A percentile compares a stretch with the other conserved stretches of the same genome.
phyloP scores from a whole-genome alignment of 92 coral and sea anemone genomes.

The Actinernus sp. region DNA sequence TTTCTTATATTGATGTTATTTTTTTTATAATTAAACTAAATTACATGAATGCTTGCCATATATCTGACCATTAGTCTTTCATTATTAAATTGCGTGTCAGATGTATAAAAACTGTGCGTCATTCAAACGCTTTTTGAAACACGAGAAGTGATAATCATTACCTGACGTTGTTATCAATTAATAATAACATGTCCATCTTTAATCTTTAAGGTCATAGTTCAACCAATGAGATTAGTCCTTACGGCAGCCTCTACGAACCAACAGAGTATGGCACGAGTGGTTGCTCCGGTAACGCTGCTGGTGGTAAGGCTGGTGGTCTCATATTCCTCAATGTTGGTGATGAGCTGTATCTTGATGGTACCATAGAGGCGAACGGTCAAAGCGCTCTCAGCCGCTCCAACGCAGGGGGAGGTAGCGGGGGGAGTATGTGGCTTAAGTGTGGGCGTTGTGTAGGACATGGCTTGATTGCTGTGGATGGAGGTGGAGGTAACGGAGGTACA shows the following conservation, averaged over 20 bases:
- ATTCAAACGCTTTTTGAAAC: too few relatives aligned
- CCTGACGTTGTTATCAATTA: too few relatives aligned
- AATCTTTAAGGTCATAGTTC: constrained; percentile 55
- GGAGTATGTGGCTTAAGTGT: constrained; percentile 72
- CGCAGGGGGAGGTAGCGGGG: constrained; percentile 98
- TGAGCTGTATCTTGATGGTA: constrained; percentile 85
- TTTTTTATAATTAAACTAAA: too few relatives aligned
- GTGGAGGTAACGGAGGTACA: constrained; percentile 72
- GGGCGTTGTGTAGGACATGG: constrained; percentile 95
- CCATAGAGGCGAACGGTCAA: constrained; percentile 72
- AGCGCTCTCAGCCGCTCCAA: constrained; percentile 54
- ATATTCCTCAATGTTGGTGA: constrained; percentile 80
- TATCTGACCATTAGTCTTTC: too few relatives aligned
- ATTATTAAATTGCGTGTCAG: too few relatives aligned
- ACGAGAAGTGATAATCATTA: too few relatives aligned
- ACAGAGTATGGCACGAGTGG: constrained; percentile 83
- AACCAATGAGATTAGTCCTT: constrained; percentile 36
- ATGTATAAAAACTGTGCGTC: too few relatives aligned
- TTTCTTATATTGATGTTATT: neutral
- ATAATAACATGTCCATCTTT: neutral
- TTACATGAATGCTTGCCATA: too few relatives aligned
- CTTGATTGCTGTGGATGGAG: constrained; percentile 78
- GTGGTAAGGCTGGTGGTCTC: constrained; percentile 90
- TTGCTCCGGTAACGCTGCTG: constrained; percentile 71
- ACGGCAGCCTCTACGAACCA: constrained; percentile 89